These are phyloP conservation scores for Gambelia wislizenii DNA, from an alignment of 2,797 vertebrate genomes.

Conservation along the genomic window DNA sequence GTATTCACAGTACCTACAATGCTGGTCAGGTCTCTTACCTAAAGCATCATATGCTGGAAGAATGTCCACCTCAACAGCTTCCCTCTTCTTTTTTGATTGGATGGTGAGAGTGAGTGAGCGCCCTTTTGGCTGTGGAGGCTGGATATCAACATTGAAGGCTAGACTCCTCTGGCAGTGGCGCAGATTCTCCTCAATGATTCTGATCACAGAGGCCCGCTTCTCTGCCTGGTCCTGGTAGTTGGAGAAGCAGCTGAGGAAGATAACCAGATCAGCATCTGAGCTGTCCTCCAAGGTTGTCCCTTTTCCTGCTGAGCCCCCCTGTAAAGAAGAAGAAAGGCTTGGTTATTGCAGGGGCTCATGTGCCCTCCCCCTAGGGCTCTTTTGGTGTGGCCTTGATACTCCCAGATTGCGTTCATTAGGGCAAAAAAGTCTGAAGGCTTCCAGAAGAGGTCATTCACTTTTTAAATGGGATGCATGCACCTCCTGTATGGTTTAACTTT, in stretches of 20 bases:
- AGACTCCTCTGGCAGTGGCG: accelerated
- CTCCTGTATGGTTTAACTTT: too few species aligned
- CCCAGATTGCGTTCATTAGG: too few species aligned
- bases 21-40: slow-evolving; percentile 57
- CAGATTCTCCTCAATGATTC: slow-evolving; percentile 49
- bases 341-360: not conserved
- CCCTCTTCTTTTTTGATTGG: not conserved
- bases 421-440: too few species aligned
- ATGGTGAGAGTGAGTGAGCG: slow-evolving; percentile 68
- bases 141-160: slow-evolving; percentile 3
- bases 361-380: too few species aligned
- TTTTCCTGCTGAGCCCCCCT: slow-evolving; percentile 75
- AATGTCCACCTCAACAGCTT: slow-evolving; percentile 59
- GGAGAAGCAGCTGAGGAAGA: slow-evolving; percentile 72
- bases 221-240: slow-evolving; percentile 54
- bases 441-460: too few species aligned
- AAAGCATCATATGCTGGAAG: slow-evolving; percentile 70
- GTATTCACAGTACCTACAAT: not conserved
- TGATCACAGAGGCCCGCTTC: not conserved
- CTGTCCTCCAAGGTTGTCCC: slow-evolving; percentile 70
- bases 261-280: slow-evolving; percentile 73
- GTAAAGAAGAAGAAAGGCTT: slow-evolving; percentile 21
- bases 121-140: accelerated
- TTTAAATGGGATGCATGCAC: too few species aligned
- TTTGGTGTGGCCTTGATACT: too few species aligned